Conservation (phyloP, 2,797 vertebrate genomes). For the Brachyalestes nurse region DNA sequence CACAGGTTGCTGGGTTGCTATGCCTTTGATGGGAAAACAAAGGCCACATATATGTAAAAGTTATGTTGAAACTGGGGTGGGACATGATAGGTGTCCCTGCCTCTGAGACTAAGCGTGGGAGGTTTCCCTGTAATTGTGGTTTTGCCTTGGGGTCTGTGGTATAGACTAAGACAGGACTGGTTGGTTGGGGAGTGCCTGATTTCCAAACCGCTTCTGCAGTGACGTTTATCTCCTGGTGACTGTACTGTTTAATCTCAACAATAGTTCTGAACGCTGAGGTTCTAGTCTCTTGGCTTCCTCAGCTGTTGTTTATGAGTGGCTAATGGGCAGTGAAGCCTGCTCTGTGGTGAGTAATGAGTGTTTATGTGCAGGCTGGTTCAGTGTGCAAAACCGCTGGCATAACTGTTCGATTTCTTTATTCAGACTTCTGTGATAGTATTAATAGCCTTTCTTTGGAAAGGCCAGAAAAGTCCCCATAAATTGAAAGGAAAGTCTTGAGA, state of each 20-base stretch:
- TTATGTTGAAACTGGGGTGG: constrained; percentile 35
- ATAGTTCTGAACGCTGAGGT: constrained; percentile 26
- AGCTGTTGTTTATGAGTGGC: constrained; percentile 64
- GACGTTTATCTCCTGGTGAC: constrained; percentile 27
- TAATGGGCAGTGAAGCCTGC: constrained; percentile 57
- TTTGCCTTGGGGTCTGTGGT: constrained; percentile 43
- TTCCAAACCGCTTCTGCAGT: constrained; percentile 41
- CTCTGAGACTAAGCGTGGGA: constrained; percentile 15
- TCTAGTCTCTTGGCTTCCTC: not conserved
- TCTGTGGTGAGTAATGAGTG: constrained; percentile 57
- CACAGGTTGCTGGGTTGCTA: constrained; percentile 23
- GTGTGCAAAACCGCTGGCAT: constrained; percentile 41
- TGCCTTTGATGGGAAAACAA: constrained; percentile 6
- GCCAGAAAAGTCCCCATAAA: not conserved
- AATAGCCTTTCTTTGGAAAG: not conserved
- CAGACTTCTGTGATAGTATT: not conserved
- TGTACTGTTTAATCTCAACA: constrained; percentile 37
- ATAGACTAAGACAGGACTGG: constrained; percentile 21
- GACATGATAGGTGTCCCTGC: constrained; percentile 40
- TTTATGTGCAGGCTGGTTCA: constrained; percentile 62
- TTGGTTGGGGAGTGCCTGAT: constrained; percentile 40
- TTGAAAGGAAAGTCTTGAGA: not conserved
- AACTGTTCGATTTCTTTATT: constrained; percentile 24
- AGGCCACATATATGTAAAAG: constrained; percentile 19
- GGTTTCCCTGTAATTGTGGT: constrained; percentile 46